These are phyloP conservation scores for Upupa epops DNA, from an alignment of 2,113 vertebrate species.

Conservation along the genomic window DNA sequence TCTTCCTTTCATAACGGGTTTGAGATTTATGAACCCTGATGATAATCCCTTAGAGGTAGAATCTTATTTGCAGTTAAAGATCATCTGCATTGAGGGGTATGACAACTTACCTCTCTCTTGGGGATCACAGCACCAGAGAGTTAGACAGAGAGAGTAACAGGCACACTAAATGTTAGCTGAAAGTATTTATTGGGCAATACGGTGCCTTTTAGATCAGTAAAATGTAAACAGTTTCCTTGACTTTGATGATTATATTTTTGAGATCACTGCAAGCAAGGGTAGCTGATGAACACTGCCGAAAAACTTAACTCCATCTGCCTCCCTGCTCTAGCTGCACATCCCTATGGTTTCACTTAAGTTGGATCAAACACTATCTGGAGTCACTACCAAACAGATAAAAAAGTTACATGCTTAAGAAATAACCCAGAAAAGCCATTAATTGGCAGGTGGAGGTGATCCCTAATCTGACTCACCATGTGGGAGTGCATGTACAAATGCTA, in stretches of 20 bases:
- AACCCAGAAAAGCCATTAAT: neutral
- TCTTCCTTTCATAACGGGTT: neutral
- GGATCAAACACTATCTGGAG: neutral
- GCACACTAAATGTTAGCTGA: neutral
- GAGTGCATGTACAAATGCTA: neutral
- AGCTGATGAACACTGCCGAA: neutral
- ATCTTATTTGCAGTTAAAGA: neutral
- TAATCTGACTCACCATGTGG: neutral
- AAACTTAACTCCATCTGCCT: neutral
- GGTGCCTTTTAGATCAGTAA: neutral
- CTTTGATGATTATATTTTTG: fast-evolving
- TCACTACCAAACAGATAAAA: neutral
- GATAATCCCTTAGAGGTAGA: neutral
- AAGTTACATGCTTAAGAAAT: neutral
- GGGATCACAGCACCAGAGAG: neutral
- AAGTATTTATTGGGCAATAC: neutral
- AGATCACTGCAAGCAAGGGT: neutral
- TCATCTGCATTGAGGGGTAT: neutral
- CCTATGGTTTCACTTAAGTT: neutral
- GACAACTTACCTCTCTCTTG: neutral
- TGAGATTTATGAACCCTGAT: neutral
- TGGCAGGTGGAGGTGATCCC: neutral
- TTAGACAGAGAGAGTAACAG: neutral
- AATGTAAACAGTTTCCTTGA: neutral
- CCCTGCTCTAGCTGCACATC: neutral